These are phyloP conservation scores for Anas platyrhynchos DNA, from an alignment of 2,113 vertebrate species.

Conservation along the genomic window DNA sequence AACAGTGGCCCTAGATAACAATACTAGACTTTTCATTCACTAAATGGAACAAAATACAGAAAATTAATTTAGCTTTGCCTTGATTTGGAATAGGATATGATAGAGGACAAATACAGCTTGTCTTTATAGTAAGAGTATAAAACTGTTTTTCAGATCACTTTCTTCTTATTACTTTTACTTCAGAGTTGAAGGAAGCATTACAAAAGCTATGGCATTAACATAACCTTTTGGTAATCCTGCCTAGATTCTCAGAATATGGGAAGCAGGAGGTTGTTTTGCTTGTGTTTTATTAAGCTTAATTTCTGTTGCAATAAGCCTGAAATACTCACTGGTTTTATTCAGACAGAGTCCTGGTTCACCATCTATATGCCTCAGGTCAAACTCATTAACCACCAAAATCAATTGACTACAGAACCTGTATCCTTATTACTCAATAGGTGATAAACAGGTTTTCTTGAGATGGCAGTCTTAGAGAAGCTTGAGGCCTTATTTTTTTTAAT, in stretches of 20 bases:
- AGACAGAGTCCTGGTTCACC: background rate
- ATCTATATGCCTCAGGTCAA: background rate
- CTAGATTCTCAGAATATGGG: background rate
- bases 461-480: background rate
- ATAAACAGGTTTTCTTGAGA: background rate
- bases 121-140: background rate
- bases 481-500: background rate
- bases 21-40: background rate
- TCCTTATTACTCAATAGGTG: background rate
- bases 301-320: background rate
- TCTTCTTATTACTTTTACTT: background rate
- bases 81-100: background rate
- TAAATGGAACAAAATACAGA: background rate
- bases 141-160: background rate
- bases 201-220: background rate
- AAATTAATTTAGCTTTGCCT: background rate
- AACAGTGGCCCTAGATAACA: background rate
- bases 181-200: background rate
- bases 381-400: background rate
- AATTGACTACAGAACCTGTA: background rate
- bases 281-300: background rate
- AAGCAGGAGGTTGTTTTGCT: background rate
- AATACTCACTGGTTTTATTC: background rate
- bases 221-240: background rate
- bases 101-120: background rate